Percentiles rank a stretch among this genome's conserved stretches.
Evolutionary conservation across 30 jellyfish, hydroid and myxozoan species (phyloP).

Genomic region (Pelagia noctiluca): DNA sequence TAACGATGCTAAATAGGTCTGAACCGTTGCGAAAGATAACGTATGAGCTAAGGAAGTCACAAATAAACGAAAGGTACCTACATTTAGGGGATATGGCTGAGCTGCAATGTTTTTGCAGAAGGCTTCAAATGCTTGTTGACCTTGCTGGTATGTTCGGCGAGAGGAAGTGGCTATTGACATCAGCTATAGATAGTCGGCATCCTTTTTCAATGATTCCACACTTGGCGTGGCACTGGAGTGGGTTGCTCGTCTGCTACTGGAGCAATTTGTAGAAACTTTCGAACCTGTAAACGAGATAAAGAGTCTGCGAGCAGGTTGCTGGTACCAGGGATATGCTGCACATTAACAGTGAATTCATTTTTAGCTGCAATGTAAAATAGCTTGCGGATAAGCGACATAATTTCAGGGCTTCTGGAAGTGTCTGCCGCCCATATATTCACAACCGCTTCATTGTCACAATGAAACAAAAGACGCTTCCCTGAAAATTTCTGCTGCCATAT

Average conservation of each 20-base stretch:
- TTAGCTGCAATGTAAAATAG: not conserved
- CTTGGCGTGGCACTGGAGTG: not conserved
- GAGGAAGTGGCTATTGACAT: too few relatives aligned
- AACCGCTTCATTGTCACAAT: not conserved
- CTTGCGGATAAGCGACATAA: not conserved
- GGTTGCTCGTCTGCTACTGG: not conserved
- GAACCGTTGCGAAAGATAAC: not conserved
- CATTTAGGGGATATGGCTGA: too few relatives aligned
- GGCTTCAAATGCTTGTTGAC: not conserved
- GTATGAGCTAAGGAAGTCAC: not conserved
- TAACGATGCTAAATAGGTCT: constrained; percentile 7
- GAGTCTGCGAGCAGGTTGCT: not conserved
- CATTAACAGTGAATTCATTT: not conserved
- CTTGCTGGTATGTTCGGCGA: not conserved
- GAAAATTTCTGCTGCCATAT: too few relatives aligned
- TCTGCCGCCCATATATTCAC: not conserved
- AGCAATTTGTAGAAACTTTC: not conserved
- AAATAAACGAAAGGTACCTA: too few relatives aligned
- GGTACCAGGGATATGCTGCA: not conserved
- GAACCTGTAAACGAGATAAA: not conserved
- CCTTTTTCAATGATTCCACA: not conserved
- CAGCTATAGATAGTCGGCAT: too few relatives aligned
- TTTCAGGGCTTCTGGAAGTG: not conserved
- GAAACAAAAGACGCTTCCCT: too few relatives aligned
- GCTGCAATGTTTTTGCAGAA: not conserved